Evolutionary conservation across 2,797 vertebrate species (phyloP).

Genomic region (Sarcoramphus papa): DNA sequence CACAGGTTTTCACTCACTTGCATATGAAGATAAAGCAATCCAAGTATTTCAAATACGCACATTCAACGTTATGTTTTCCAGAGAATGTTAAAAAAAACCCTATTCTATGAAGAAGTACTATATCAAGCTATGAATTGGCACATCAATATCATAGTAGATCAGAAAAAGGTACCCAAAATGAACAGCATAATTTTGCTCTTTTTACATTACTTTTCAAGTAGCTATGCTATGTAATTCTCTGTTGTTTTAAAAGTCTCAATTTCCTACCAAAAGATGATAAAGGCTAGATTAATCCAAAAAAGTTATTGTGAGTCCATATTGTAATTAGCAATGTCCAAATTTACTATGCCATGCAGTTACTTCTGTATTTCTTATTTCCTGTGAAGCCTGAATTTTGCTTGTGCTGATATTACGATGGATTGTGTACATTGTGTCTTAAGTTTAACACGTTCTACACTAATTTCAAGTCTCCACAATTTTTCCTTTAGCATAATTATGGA

Average conservation of each 20-base stretch:
- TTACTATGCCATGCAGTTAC: neutral
- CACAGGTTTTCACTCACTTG: neutral
- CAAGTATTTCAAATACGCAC: neutral
- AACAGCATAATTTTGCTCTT: neutral
- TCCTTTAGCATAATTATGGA: neutral
- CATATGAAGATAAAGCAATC: neutral
- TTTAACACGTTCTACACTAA: neutral
- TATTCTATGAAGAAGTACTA: neutral
- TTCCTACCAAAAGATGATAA: neutral
- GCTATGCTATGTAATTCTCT: neutral
- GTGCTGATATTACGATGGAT: neutral
- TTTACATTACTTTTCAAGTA: neutral
- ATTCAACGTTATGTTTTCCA: neutral
- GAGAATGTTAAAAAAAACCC: neutral
- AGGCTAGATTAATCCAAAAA: neutral
- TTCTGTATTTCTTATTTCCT: neutral
- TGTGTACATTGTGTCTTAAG: neutral
- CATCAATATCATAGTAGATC: neutral
- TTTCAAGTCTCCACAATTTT: neutral
- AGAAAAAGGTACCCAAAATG: neutral
- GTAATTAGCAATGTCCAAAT: neutral
- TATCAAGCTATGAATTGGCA: neutral
- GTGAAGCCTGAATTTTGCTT: neutral
- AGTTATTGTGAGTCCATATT: neutral
- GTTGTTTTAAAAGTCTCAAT: neutral